Evolutionary conservation across 2,888 invertebrate species (phyloP).

Genomic region (Pterostichus niger): DNA sequence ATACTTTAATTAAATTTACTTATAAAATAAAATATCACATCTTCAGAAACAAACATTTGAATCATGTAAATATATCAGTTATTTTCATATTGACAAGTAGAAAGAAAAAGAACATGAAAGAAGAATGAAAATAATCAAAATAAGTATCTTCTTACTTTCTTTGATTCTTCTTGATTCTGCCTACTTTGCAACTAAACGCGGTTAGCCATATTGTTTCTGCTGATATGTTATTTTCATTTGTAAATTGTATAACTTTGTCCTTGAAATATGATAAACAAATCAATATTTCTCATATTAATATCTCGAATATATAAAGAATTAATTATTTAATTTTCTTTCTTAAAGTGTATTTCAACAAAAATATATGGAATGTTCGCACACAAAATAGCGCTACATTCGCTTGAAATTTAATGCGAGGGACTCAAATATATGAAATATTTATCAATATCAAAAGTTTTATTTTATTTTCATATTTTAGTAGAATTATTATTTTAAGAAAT

Average conservation of each 20-base stretch:
- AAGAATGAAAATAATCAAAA: slow-evolving; percentile 64
- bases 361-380: too few species aligned
- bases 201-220: slow-evolving; percentile 25
- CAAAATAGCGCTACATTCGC: not conserved
- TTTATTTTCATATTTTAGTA: not conserved
- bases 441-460: not conserved
- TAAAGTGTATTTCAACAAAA: not conserved
- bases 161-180: slow-evolving; percentile 61
- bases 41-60: slow-evolving; percentile 11
- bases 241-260: not conserved
- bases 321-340: not conserved
- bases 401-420: not conserved
- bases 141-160: slow-evolving; percentile 62
- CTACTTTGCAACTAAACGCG: slow-evolving; percentile 25
- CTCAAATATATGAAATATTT: not conserved
- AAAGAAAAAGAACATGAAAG: slow-evolving; percentile 59
- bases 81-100: slow-evolving; percentile 33
- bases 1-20: not conserved
- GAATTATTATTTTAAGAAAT: not conserved
- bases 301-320: not conserved
- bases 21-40: slow-evolving; percentile 24
- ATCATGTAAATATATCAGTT: slow-evolving; percentile 37
- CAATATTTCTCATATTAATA: not conserved
- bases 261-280: not conserved
- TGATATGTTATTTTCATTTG: slow-evolving; percentile 4